These are phyloP conservation scores for Ectemnius lituratus DNA, from an alignment of 2,888 invertebrate genomes.

Conservation along the genomic window DNA sequence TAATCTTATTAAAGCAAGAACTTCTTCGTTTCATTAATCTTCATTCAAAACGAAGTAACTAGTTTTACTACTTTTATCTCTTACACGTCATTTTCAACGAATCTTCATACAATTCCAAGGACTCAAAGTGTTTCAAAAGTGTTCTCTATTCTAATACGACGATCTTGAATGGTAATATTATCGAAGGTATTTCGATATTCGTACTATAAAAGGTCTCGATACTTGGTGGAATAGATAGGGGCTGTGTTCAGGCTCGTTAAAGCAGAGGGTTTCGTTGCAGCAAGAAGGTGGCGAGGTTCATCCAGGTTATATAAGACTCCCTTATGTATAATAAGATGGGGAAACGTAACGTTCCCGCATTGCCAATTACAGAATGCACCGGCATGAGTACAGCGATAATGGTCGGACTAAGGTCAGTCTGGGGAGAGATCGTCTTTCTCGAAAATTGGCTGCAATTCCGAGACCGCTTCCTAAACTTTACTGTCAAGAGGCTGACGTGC, in stretches of 20 bases:
- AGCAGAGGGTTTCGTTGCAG: not conserved
- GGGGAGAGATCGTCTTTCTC: conserved; percentile 30
- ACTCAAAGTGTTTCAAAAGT: too few relatives aligned
- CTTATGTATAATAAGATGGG: conserved; percentile 17
- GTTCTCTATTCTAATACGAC: too few relatives aligned
- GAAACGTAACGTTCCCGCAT: conserved; percentile 22
- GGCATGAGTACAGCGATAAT: conserved; percentile 45
- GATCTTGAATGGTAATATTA: too few relatives aligned
- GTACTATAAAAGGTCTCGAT: too few relatives aligned
- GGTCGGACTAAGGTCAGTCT: conserved; percentile 45
- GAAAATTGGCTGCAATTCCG: conserved; percentile 49
- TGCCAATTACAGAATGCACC: conserved; percentile 35
- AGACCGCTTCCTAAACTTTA: conserved; percentile 31
- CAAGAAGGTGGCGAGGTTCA: not conserved
- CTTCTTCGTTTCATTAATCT: too few relatives aligned
- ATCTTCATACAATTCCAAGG: too few relatives aligned
- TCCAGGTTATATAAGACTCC: not conserved
- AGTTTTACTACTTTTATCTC: too few relatives aligned
- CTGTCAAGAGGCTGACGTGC: conserved; percentile 10
- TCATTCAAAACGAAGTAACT: too few relatives aligned
- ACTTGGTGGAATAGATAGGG: too few relatives aligned
- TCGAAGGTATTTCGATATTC: too few relatives aligned
- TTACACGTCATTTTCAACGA: too few relatives aligned
- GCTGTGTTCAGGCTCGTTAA: not conserved
- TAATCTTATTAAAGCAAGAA: too few relatives aligned